Percentiles rank a stretch among this genome's conserved stretches.
These are phyloP conservation scores for Drosophila teissieri DNA, from an alignment of 1,140 invertebrate species.

Conservation along the genomic window DNA sequence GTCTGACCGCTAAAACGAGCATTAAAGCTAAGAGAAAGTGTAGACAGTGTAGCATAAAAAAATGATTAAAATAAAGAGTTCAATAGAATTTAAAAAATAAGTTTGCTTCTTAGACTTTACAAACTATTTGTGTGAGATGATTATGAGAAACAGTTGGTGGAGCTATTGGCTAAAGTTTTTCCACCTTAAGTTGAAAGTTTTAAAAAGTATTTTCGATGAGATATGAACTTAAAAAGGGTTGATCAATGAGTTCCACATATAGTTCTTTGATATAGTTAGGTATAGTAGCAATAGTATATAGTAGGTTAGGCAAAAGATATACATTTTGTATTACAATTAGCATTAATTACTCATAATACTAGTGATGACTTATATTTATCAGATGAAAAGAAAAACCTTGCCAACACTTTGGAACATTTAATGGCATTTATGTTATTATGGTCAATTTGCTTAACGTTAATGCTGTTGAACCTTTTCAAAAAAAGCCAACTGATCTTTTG, in stretches of 20 bases:
- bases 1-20: neutral
- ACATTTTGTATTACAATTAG: no score
- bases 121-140: constrained; percentile 3
- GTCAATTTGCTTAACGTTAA: neutral
- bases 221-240: neutral
- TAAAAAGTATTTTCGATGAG: neutral
- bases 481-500: neutral
- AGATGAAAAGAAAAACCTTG: no score
- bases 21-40: neutral
- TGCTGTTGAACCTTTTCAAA: neutral
- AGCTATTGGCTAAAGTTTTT: neutral
- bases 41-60: no score
- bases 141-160: neutral
- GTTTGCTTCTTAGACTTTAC: neutral
- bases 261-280: neutral
- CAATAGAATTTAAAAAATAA: neutral
- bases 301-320: no score
- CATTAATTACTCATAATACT: neutral
- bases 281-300: no score
- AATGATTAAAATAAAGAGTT: neutral
- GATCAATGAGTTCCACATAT: neutral
- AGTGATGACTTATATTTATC: no score
- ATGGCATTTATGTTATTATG: no score
- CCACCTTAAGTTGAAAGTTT: neutral
- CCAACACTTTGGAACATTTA: no score